These are phyloP conservation scores for Globodera ellingtonae DNA, from an alignment of 1,140 invertebrate species.

Conservation along the genomic window DNA sequence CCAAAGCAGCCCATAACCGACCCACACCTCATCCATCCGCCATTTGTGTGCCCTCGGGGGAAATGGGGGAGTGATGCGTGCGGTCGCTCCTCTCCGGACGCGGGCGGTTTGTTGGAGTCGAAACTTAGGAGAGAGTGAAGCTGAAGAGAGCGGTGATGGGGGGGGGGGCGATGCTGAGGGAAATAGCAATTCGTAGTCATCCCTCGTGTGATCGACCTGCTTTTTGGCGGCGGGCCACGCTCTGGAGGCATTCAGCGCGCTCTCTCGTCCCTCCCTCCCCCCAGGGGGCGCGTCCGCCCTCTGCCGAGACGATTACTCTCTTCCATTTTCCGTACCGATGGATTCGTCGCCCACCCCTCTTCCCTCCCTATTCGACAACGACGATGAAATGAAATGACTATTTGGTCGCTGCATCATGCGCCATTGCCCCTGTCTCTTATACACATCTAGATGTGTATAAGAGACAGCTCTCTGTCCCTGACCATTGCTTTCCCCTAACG, in stretches of 20 bases:
- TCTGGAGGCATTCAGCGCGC: neutral
- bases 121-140: neutral
- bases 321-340: too few relatives aligned
- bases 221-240: constrained; percentile 7
- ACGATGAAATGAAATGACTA: neutral
- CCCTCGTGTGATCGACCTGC: neutral
- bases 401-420: constrained; percentile 12
- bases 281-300: neutral
- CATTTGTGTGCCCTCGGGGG: neutral
- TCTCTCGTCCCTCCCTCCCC: neutral
- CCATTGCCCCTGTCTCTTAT: constrained; percentile 14
- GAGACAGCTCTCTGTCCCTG: too few relatives aligned
- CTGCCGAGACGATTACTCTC: neutral
- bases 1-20: neutral
- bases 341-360: neutral
- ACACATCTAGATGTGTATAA: too few relatives aligned
- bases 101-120: neutral
- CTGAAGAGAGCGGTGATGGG: neutral
- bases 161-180: too few relatives aligned
- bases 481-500: too few relatives aligned
- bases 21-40: constrained; percentile 7
- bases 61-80: neutral
- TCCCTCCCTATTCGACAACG: neutral
- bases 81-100: neutral
- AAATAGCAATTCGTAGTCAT: neutral